Evolutionary conservation across 2,888 invertebrate genomes (phyloP).

Genomic region (Nasonia oneida): DNA sequence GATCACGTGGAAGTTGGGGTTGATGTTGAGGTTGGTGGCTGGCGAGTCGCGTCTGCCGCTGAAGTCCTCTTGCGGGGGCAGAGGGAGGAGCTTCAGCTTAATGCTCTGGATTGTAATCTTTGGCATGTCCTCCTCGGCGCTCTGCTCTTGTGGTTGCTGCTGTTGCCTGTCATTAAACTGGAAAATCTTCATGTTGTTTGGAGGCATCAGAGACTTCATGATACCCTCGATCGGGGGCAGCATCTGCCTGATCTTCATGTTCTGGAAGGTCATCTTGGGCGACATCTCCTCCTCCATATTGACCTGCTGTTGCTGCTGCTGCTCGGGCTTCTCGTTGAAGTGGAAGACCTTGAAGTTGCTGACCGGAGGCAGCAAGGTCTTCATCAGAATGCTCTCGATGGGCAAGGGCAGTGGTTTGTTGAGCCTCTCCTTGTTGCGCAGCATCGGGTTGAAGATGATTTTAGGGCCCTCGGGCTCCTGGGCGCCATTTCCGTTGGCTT

Average conservation of each 20-base stretch:
- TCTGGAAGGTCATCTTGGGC: conserved; percentile 39
- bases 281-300: conserved; percentile 54
- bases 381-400: conserved; percentile 56
- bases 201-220: conserved; percentile 49
- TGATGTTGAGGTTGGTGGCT: not conserved
- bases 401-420: conserved; percentile 40
- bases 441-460: conserved; percentile 18
- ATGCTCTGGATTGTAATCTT: conserved; percentile 62
- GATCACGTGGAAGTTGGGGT: conserved; percentile 55
- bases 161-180: conserved; percentile 54
- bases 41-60: conserved; percentile 9
- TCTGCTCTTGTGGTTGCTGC: conserved; percentile 53
- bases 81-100: conserved; percentile 56
- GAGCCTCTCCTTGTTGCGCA: conserved; percentile 32
- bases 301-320: conserved; percentile 24
- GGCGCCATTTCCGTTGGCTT: conserved; percentile 22
- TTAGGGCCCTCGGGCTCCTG: conserved; percentile 49
- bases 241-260: conserved; percentile 50
- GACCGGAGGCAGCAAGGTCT: conserved; percentile 51
- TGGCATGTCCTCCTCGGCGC: conserved; percentile 55
- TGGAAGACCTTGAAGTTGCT: conserved; percentile 61
- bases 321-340: conserved; percentile 50
- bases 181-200: conserved; percentile 55
- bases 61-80: conserved; percentile 55
- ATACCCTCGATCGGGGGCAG: conserved; percentile 51